Base-by-base conservation (phyloP, 2,113 vertebrate genomes). In the Anolis sagrei region DNA sequence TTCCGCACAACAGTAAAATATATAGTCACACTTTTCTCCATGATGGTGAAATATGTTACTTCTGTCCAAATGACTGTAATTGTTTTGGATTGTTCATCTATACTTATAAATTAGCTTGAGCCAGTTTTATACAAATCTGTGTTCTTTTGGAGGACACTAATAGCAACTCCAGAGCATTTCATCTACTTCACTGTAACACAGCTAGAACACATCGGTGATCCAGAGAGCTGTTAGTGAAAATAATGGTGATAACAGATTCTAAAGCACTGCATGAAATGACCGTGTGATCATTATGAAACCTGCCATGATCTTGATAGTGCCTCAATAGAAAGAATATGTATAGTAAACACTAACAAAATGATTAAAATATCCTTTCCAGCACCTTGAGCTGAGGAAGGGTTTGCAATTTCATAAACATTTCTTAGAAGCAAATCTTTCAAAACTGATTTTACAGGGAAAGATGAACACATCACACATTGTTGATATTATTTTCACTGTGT, bases 311-410 rank as follows among this genome's bases (percentile, higher is more conserved):
- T 51, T 89, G 54, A 89, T 68, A 70, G 13, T 74, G 36, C 84
- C 54, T 19, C 75, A 84, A 3, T 44, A 49, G 36, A 54, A 51
- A 16, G 72, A 84, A 23, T 83, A 86, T 51, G 68, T 51, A 51
- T 69, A 54, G 82, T 82, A 39, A 85, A 69, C 70, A 85, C 34
- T 79, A 66, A 78, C 19, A 34, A 84, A 89, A 69, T 69, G 8
- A 68, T 80, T 84, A 90, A 85, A 54, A 92, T 62, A 87, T 54
- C n/a, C n/a, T n/a, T n/a, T 68, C 83, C 76, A 84, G 75, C 85
- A 75, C 51, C 49, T 3, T 62, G 29, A 77, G 2, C 19, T 64
- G 69, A 7, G 90, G 83, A 81, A 86, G 13, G 5, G 86, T 75
- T 36, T 70, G 5, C 18, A 64, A 84, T 77, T 76, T 92, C 36